phyloP scores from a whole-genome alignment of 2,888 invertebrate species.

The Dicycla oo region DNA sequence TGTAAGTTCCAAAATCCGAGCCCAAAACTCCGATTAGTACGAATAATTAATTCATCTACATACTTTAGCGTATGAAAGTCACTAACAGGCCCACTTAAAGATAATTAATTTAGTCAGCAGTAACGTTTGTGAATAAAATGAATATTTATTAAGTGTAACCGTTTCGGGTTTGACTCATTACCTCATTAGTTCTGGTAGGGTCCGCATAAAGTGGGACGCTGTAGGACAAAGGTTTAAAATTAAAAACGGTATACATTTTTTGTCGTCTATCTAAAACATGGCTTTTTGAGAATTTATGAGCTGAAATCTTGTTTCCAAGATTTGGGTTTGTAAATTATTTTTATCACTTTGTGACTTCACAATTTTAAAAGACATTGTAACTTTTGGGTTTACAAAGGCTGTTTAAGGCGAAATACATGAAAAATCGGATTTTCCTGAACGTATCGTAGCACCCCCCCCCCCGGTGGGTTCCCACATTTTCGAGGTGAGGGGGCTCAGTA shows the following conservation, averaged over 20 bases:
- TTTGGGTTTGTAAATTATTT: not conserved
- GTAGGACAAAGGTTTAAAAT: slow-evolving; percentile 35
- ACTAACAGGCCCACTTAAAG: slow-evolving; percentile 48
- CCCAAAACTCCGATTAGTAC: slow-evolving; percentile 14
- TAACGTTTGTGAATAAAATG: slow-evolving; percentile 49
- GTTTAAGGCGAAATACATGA: not conserved
- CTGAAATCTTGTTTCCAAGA: slow-evolving; percentile 9
- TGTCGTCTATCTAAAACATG: not conserved
- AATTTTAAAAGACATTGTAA: not conserved
- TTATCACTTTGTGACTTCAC: not conserved
- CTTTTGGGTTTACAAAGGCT: not conserved
- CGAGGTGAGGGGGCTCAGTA: too few relatives aligned
- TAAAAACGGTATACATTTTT: slow-evolving; percentile 14
- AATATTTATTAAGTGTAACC: slow-evolving; percentile 62
- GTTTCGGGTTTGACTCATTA: slow-evolving; percentile 56
- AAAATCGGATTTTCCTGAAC: not conserved
- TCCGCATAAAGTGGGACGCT: slow-evolving; percentile 4
- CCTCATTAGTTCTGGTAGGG: slow-evolving; percentile 44
- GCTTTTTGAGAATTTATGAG: slow-evolving; percentile 20
- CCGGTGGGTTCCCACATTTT: too few relatives aligned
- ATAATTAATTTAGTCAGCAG: slow-evolving; percentile 51
- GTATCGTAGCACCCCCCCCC: too few relatives aligned
- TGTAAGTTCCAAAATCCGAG: slow-evolving; percentile 17
- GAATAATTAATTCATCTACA: slow-evolving; percentile 52
- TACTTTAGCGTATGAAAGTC: slow-evolving; percentile 51